Percentiles rank a stretch among this genome's conserved stretches.
These are phyloP conservation scores for Ptilodon capucinus DNA, from an alignment of 2,888 invertebrate species.

Conservation along the genomic window DNA sequence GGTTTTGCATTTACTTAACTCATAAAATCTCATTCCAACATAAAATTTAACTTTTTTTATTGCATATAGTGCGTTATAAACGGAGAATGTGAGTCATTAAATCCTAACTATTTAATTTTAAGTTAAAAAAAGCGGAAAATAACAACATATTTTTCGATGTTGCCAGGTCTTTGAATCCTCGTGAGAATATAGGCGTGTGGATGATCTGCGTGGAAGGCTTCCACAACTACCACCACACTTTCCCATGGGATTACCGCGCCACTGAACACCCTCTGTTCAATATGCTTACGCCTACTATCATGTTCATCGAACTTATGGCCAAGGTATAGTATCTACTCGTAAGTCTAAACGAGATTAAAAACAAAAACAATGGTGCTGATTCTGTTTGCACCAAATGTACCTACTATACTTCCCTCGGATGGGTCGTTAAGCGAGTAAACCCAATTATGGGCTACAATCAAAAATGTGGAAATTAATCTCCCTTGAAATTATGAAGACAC, in stretches of 20 bases:
- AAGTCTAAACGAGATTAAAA: not conserved
- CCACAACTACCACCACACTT: slow-evolving; percentile 93
- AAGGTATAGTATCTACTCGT: slow-evolving; percentile 59
- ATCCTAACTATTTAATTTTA: no score
- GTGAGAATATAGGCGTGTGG: slow-evolving; percentile 87
- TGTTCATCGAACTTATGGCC: slow-evolving; percentile 88
- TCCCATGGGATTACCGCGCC: slow-evolving; percentile 90
- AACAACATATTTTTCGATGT: slow-evolving; percentile 8
- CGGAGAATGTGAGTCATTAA: no score
- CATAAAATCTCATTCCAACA: no score
- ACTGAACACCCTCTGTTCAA: slow-evolving; percentile 85
- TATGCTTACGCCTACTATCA: slow-evolving; percentile 85
- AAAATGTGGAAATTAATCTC: no score
- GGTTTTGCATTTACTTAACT: no score
- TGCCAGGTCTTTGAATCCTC: slow-evolving; percentile 84
- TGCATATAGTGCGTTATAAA: no score
- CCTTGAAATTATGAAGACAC: no score
- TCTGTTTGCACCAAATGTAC: no score
- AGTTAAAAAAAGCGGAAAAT: not conserved
- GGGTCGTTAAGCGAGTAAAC: no score
- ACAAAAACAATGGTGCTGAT: not conserved
- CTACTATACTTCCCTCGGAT: no score
- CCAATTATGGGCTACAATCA: no score
- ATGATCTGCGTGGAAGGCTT: slow-evolving; percentile 90
- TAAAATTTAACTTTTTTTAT: no score